Base-by-base conservation (phyloP, 2,888 invertebrate genomes). In the Heterodera filipjevi region DNA sequence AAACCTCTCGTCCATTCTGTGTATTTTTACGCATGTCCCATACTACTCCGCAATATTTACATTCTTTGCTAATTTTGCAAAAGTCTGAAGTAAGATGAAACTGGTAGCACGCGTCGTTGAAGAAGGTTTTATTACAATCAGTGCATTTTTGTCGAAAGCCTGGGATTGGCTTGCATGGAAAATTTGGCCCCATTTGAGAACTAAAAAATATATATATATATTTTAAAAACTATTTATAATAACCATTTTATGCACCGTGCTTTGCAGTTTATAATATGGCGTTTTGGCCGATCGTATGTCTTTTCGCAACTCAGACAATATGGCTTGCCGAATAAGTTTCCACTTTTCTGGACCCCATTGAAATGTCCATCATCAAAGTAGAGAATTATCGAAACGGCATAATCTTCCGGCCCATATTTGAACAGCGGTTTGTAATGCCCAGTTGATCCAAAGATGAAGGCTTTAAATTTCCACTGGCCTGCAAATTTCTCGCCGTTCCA, bases 21-120 rank as follows among this genome's bases (percentile, higher is more conserved):
- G 71, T 71, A 27, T 71, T 71, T 0, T 32, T 33, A 6, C 12
- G 2, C 27, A 71, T 33, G 30, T 71, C 71, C 71, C 71, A 71
- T 14, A 71, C 71, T 14, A 49, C 71, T 30, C 71, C 71, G 30
- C 71, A 71, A 71, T 71, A 16, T 71, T 53, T 71, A 6, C 71
- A 71, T 71, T 71, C 71, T 32, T 71, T 71, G 53, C 53, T 33
- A 3, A 33, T 35, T 27, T 27, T 27, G 27, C 59, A 59, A n/a
- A 59, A 59, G 27, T 59, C 27, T n/a, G 59, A n/a, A 5, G 33
- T 14, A 33, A 71, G 19, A 6, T 71, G 71, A 19, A 35, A 14
- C 16, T 33, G 32, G 35, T 71, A 35, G 32, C 71, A 71, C 12
- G 30, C 27, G 14, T 30, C 16, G 33, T 71, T 71, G 5, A 49